These are phyloP conservation scores for Osmoderma eremita DNA, from an alignment of 2,888 invertebrate genomes.

Conservation along the genomic window DNA sequence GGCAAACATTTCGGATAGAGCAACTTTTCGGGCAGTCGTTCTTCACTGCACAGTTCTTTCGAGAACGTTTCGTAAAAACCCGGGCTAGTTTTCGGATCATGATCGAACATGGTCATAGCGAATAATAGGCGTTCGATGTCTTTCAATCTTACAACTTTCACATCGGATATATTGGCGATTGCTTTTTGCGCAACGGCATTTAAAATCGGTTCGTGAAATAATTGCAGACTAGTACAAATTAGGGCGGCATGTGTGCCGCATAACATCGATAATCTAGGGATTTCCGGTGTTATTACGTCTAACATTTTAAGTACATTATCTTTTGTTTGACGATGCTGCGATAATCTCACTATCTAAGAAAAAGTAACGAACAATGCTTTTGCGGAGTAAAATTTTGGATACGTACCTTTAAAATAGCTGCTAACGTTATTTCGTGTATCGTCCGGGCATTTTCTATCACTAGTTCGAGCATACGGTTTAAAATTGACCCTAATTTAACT, in stretches of 20 bases:
- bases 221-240: constrained; percentile 68
- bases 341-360: constrained; percentile 69
- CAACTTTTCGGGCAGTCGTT: constrained; percentile 68
- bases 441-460: constrained; percentile 65
- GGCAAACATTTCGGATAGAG: constrained; percentile 70
- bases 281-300: constrained; percentile 66
- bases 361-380: constrained; percentile 37
- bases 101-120: constrained; percentile 71
- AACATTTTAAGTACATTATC: constrained; percentile 66
- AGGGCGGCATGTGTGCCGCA: constrained; percentile 75
- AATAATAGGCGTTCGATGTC: constrained; percentile 79
- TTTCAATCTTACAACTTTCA: constrained; percentile 66
- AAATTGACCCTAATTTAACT: constrained; percentile 68
- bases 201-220: constrained; percentile 64
- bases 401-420: constrained; percentile 71
- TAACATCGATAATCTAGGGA: constrained; percentile 70
- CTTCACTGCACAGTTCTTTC: constrained; percentile 65
- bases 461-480: constrained; percentile 59
- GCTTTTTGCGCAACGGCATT: constrained; percentile 68
- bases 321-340: constrained; percentile 63
- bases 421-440: constrained; percentile 73
- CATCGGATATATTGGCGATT: constrained; percentile 61
- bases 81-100: constrained; percentile 66
- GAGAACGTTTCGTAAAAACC: constrained; percentile 63
- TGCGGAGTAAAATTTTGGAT: background rate